These are phyloP conservation scores for Sesia bembeciformis DNA, from an alignment of 2,888 invertebrate species.

Conservation along the genomic window DNA sequence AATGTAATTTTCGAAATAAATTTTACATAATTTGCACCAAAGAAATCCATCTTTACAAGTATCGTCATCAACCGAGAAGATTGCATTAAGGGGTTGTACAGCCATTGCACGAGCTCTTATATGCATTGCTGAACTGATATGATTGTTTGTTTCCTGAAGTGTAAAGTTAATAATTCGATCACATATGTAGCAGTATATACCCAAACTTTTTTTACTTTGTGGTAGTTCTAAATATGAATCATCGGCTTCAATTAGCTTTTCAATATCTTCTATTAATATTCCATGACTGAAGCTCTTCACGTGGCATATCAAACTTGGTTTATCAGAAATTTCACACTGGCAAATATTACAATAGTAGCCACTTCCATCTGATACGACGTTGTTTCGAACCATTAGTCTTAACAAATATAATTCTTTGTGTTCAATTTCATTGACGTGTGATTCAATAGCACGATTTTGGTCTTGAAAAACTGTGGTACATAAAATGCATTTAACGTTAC, in stretches of 20 bases:
- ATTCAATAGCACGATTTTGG: conserved; percentile 16
- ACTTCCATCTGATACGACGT: conserved; percentile 12
- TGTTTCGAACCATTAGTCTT: conserved; percentile 25
- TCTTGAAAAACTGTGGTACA: conserved; percentile 22
- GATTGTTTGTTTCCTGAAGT: conserved; percentile 14
- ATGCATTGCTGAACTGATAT: conserved; percentile 21
- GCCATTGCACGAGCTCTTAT: conserved; percentile 26
- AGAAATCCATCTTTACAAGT: conserved; percentile 19
- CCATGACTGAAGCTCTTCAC: conserved; percentile 19
- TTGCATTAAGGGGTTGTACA: conserved; percentile 37
- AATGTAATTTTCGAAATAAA: conserved; percentile 35
- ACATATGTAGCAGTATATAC: conserved; percentile 26
- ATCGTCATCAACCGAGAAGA: conserved; percentile 37
- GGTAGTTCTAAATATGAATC: conserved; percentile 27
- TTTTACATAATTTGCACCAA: conserved; percentile 42
- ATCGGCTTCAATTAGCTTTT: conserved; percentile 21
- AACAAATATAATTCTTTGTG: conserved; percentile 20
- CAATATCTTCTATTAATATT: conserved; percentile 13
- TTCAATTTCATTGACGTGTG: conserved; percentile 19
- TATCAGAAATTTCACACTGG: conserved; percentile 10
- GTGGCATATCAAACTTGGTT: conserved; percentile 12
- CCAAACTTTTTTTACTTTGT: conserved; percentile 9
- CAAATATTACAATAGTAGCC: conserved; percentile 22
- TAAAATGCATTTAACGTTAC: conserved; percentile 23
- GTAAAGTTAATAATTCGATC: conserved; percentile 18